Base-by-base conservation (phyloP, 2,797 vertebrate genomes). In the Spheniscus humboldti region DNA sequence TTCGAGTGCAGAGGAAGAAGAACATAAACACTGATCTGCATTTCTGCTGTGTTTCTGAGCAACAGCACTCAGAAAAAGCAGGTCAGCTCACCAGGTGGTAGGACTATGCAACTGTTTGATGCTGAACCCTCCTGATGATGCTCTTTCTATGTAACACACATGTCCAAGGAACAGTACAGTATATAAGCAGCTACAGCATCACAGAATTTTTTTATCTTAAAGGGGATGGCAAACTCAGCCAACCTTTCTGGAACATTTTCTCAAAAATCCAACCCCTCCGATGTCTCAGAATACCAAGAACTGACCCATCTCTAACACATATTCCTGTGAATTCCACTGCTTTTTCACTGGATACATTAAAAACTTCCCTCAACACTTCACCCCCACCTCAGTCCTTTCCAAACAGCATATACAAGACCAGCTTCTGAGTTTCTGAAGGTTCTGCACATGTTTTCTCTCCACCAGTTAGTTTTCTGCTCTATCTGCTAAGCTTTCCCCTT, bases 81-180 rank as follows among this genome's bases (percentile, higher is more conserved):
- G 76, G 91, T 96, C 96, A 93, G 53, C 59, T 88, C 63, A 73
- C 78, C 90, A 74, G 87, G 94, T 91, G 80, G 85, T 85, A 85
- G 76, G 76, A 68, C 83, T 71, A 41, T 72, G 66, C 68, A 73
- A 83, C 53, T 62, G 56, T 86, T 86, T 92, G 90, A 92, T 74
- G 68, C 24, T 78, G 55, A 95, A 67, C 22, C 10, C 81, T 86
- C 64, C 31, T 43, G 88, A 89, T 75, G 68, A 91, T 88, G 72
- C 64, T 80, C n/a, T 85, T 93, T 74, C 75, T 28, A 14, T 87
- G 75, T 81, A 86, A 86, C 88, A 91, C 43, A 39, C 43, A 18
- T 87, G 87, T 85, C 52, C 62, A 64, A 88, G 30, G 39, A 82
- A 62, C 5, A 75, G 16, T 18, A 57, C 16, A 39, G 30, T 31